Conservation (phyloP, 2,797 vertebrate species). For the Orestias chungarensis region DNA sequence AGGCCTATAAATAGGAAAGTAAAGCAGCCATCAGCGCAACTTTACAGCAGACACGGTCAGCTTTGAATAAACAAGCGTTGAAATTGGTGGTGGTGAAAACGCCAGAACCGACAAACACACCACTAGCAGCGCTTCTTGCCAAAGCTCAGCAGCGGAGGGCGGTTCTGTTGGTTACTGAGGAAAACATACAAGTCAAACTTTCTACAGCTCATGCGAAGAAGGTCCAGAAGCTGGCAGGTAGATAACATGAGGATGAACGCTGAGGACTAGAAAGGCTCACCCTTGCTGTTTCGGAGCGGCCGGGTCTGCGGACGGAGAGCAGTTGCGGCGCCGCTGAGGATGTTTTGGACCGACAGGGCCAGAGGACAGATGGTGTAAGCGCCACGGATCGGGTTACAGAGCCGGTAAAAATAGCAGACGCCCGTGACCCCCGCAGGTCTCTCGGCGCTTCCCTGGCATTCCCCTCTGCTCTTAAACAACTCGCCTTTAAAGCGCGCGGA, state of each 20-base stretch:
- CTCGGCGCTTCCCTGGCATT: conserved; percentile 84
- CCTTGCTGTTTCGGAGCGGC: conserved; percentile 69
- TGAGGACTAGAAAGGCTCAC: conserved; percentile 58
- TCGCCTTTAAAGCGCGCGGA: conserved; percentile 59
- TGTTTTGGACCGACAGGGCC: conserved; percentile 74
- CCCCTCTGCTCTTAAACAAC: conserved; percentile 79
- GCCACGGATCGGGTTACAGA: conserved; percentile 91
- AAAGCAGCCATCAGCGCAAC: conserved; percentile 8
- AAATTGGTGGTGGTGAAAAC: conserved; percentile 26
- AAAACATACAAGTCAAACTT: neutral
- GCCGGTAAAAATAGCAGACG: conserved; percentile 97
- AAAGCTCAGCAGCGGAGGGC: neutral
- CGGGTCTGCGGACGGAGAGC: conserved; percentile 59
- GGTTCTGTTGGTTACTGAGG: neutral
- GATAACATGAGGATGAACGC: conserved; percentile 36
- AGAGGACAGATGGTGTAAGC: conserved; percentile 79
- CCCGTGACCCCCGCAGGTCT: conserved; percentile 90
- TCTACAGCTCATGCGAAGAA: conserved; percentile 20
- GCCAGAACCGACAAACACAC: conserved; percentile 35
- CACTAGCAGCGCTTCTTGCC: conserved; percentile 12
- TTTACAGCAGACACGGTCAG: conserved; percentile 13
- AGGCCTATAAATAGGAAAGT: neutral
- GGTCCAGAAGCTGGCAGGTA: conserved; percentile 20
- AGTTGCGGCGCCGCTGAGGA: conserved; percentile 62
- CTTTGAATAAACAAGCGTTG: conserved; percentile 10